Percentiles rank a stretch among this genome's conserved stretches.
Conservation (phyloP, 2,888 invertebrate species). For the Sylvicola fuscatus region DNA sequence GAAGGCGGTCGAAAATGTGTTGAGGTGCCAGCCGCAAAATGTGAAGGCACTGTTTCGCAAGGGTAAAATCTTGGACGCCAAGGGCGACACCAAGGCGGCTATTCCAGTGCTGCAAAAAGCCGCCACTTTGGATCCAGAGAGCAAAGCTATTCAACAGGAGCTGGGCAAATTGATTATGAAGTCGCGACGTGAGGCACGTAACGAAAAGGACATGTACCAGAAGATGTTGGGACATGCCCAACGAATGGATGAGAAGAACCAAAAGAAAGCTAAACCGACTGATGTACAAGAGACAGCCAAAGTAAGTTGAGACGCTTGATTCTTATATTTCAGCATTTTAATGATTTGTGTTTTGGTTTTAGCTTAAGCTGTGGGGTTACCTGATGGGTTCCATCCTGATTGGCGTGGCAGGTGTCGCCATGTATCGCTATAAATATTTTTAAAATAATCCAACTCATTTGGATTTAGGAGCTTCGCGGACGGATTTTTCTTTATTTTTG, state of each 20-base stretch:
- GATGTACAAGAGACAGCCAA: not conserved
- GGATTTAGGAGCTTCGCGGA: no score
- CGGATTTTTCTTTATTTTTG: no score
- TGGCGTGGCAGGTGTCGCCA: slow-evolving; percentile 48
- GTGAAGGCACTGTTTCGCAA: slow-evolving; percentile 81
- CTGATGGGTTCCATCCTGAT: slow-evolving; percentile 46
- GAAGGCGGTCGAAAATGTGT: slow-evolving; percentile 60
- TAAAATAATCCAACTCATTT: slow-evolving; percentile 8
- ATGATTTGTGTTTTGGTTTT: slow-evolving; percentile 1
- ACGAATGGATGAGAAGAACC: slow-evolving; percentile 15
- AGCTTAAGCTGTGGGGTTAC: slow-evolving; percentile 24
- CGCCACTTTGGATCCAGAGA: slow-evolving; percentile 40
- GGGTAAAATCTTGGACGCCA: slow-evolving; percentile 48
- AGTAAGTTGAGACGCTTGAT: not conserved
- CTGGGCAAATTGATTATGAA: slow-evolving; percentile 32
- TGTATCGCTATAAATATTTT: slow-evolving; percentile 45
- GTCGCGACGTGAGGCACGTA: slow-evolving; percentile 32
- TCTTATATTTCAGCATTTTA: not conserved
- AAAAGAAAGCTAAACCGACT: no score
- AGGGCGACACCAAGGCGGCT: slow-evolving; percentile 49
- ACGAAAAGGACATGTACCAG: slow-evolving; percentile 43
- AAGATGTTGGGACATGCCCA: slow-evolving; percentile 39
- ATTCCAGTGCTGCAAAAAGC: slow-evolving; percentile 41
- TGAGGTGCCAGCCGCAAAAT: slow-evolving; percentile 68
- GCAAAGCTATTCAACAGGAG: slow-evolving; percentile 31